These are phyloP conservation scores for Dermatemys mawii DNA, from an alignment of 2,113 vertebrate species.

Conservation along the genomic window DNA sequence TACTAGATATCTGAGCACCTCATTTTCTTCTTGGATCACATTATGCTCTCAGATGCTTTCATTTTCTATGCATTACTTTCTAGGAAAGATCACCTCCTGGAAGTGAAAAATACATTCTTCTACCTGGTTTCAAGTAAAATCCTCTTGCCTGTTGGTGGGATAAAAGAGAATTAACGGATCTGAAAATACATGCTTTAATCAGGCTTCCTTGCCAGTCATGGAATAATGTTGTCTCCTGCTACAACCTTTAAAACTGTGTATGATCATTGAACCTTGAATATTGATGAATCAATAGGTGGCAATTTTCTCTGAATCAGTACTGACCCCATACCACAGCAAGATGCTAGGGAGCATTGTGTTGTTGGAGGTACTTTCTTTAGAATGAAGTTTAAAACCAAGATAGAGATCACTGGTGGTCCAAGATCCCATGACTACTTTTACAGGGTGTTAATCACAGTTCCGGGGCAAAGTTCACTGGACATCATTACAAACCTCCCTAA, in stretches of 20 bases:
- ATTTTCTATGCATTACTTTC: constrained; percentile 35
- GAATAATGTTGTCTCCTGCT: neutral
- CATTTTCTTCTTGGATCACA: constrained; percentile 34
- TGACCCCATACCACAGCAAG: neutral
- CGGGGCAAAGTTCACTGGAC: neutral
- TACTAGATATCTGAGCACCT: constrained; percentile 35
- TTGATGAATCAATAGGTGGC: neutral
- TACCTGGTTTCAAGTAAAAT: neutral
- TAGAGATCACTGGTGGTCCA: neutral
- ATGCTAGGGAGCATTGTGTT: neutral
- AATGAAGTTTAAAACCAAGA: neutral
- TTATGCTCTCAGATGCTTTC: neutral
- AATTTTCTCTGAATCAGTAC: neutral
- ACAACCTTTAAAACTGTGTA: neutral
- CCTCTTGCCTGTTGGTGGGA: neutral
- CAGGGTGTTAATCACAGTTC: neutral
- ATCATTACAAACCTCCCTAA: constrained; percentile 29
- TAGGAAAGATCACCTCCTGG: neutral
- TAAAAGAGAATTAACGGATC: neutral
- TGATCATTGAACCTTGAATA: neutral
- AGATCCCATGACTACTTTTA: neutral
- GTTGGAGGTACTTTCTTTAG: neutral
- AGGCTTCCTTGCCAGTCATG: neutral
- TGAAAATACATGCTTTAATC: neutral
- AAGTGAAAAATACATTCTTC: neutral